Percentiles rank a stretch among this genome's conserved stretches.
Conservation (phyloP, 2,113 vertebrate species). For the Azemiops feae region DNA sequence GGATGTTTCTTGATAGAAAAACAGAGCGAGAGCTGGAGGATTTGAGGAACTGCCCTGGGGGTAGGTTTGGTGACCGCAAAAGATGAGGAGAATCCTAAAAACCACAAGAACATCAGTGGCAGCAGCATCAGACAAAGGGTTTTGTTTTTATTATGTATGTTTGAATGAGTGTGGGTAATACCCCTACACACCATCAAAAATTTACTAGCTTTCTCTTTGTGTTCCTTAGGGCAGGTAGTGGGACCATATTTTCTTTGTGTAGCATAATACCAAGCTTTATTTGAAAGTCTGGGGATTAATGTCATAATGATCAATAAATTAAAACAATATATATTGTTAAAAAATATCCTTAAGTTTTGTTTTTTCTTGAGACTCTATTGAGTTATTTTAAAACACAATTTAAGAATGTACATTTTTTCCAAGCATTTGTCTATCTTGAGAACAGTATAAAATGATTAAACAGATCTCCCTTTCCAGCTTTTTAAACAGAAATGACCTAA, state of each 20-base stretch:
- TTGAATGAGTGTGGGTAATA: conserved; percentile 1
- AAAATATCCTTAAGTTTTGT: conserved; percentile 24
- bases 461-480: not conserved
- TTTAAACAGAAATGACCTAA: conserved; percentile 43
- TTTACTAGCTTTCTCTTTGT: conserved; percentile 11
- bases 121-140: conserved; percentile 15
- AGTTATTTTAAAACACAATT: conserved; percentile 48
- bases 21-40: not conserved
- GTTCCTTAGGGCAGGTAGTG: conserved; percentile 37
- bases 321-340: conserved; percentile 41
- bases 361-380: conserved; percentile 38
- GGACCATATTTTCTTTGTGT: conserved; percentile 29
- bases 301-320: conserved; percentile 55
- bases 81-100: conserved; percentile 16
- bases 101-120: conserved; percentile 2
- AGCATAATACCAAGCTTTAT: conserved; percentile 46
- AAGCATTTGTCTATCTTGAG: conserved; percentile 33
- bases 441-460: conserved; percentile 19
- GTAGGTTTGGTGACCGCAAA: conserved; percentile 14
- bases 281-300: conserved; percentile 38
- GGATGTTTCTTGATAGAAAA: conserved; percentile 17
- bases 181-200: not conserved
- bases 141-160: not conserved
- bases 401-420: conserved; percentile 26
- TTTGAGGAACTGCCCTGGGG: conserved; percentile 12